Evolutionary conservation across 1,140 invertebrate species (phyloP).

Genomic region (Drosophila micromelanica): DNA sequence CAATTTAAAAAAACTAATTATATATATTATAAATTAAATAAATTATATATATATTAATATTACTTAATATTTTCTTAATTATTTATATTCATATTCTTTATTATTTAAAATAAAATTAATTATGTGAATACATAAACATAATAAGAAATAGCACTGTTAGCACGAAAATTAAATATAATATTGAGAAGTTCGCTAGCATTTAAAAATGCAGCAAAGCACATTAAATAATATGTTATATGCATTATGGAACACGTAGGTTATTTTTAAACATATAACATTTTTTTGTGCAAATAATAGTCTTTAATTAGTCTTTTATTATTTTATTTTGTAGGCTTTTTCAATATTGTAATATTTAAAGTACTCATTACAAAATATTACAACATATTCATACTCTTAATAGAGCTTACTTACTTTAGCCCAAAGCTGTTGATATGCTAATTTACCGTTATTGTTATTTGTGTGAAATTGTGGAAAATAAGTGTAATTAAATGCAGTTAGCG

Average conservation of each 20-base stretch:
- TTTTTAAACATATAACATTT: too few species aligned
- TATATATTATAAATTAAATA: background rate
- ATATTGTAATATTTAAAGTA: background rate
- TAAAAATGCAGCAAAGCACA: too few species aligned
- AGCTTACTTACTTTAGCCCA: conserved; percentile 11
- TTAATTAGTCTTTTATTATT: background rate
- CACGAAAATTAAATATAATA: too few species aligned
- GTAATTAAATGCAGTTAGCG: conserved; percentile 63
- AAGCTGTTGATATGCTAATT: conserved; percentile 47
- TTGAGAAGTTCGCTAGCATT: too few species aligned
- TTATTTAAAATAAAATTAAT: background rate
- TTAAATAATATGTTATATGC: too few species aligned
- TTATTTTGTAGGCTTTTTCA: too few species aligned
- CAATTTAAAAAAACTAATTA: too few species aligned
- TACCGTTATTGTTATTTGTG: conserved; percentile 39
- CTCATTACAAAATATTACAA: conserved; percentile 6
- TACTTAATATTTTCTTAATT: background rate
- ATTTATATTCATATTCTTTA: too few species aligned
- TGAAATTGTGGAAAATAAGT: conserved; percentile 65
- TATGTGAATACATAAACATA: background rate
- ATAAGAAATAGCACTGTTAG: too few species aligned
- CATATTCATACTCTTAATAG: background rate
- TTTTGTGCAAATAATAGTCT: background rate
- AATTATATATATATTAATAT: background rate
- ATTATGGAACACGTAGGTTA: too few species aligned